These are phyloP conservation scores for Pseudopleuronectes americanus DNA, from an alignment of 2,797 vertebrate genomes.

Conservation along the genomic window DNA sequence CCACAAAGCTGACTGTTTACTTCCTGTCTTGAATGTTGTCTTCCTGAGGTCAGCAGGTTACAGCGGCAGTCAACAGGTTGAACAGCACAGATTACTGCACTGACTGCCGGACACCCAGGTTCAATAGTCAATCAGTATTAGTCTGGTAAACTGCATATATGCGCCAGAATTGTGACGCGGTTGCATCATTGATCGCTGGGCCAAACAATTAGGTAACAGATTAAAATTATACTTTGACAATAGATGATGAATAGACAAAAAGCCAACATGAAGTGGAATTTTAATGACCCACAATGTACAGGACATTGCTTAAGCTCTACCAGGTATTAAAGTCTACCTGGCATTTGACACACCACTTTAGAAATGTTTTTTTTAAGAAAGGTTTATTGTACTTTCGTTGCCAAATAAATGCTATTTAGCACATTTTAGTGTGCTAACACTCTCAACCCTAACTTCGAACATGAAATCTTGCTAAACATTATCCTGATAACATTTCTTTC, in stretches of 20 bases:
- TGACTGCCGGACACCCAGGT: slow-evolving; percentile 17
- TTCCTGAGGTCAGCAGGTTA: slow-evolving; percentile 64
- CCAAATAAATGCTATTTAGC: not conserved
- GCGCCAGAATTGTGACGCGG: slow-evolving; percentile 33
- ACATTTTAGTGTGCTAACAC: not conserved
- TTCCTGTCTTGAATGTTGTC: slow-evolving; percentile 58
- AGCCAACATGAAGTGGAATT: slow-evolving; percentile 7
- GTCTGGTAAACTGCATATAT: slow-evolving; percentile 6
- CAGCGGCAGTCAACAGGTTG: slow-evolving; percentile 21
- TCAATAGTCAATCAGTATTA: slow-evolving; percentile 56
- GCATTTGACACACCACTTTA: not conserved
- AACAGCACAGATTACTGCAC: slow-evolving; percentile 8
- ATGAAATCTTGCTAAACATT: not conserved
- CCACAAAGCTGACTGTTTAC: slow-evolving; percentile 50
- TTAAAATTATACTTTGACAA: slow-evolving; percentile 1
- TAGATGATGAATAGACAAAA: not conserved
- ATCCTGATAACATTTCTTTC: not conserved
- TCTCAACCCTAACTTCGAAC: not conserved
- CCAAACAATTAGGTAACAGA: slow-evolving; percentile 16
- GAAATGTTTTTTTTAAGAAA: no score
- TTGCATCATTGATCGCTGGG: not conserved
- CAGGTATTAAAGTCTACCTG: not conserved
- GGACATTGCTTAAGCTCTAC: no score
- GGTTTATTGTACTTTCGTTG: no score
- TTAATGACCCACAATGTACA: not conserved